Conservation (phyloP, 2,113 vertebrate genomes). For the Pelodiscus sinensis region DNA sequence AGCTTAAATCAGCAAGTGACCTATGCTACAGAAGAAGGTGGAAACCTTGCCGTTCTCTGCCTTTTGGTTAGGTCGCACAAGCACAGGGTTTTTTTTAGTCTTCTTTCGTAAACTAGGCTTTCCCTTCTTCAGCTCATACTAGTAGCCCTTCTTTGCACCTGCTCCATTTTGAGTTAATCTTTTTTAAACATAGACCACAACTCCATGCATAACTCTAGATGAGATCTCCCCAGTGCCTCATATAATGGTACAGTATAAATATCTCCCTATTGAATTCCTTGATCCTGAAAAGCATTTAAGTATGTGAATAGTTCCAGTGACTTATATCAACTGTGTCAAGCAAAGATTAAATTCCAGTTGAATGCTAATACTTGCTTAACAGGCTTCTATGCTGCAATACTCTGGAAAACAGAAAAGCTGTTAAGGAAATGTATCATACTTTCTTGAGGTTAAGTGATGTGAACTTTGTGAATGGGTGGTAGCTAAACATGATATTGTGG, state of each 20-base stretch:
- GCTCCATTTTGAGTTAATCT: neutral
- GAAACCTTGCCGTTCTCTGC: neutral
- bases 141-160: neutral
- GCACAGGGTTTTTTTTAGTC: neutral
- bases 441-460: neutral
- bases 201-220: neutral
- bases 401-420: neutral
- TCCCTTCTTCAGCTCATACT: neutral
- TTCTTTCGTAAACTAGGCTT: neutral
- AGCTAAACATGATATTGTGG: neutral
- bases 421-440: neutral
- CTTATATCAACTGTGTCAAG: neutral
- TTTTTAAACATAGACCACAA: neutral
- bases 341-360: slow-evolving; percentile 4
- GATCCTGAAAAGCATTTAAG: neutral
- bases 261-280: neutral
- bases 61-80: neutral
- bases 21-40: neutral
- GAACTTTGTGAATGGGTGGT: neutral
- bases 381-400: neutral
- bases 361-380: slow-evolving; percentile 15
- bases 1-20: neutral
- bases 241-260: neutral
- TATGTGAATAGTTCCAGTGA: neutral
- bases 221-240: neutral